phyloP scores from a whole-genome alignment of 2,113 vertebrate species.

The Petrocephalus microphthalmus region DNA sequence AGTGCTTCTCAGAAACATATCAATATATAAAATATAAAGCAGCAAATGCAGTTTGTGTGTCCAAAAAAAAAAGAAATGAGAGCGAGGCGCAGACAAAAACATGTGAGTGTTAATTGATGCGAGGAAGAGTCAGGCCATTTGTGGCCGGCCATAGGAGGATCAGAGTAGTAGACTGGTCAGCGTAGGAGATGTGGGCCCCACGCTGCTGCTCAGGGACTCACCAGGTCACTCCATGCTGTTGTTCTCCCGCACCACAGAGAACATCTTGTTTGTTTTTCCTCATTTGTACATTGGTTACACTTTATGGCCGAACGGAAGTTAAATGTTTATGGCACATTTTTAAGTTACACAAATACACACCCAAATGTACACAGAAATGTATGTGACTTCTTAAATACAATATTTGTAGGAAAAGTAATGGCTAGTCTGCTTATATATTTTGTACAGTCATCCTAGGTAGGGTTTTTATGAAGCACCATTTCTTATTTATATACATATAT shows the following conservation, averaged over 20 bases:
- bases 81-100: not conserved
- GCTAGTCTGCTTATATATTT: not conserved
- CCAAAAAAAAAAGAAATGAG: not conserved
- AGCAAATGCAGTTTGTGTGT: not conserved
- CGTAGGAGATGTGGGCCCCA: not conserved
- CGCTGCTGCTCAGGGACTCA: not conserved
- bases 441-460: not conserved
- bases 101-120: not conserved
- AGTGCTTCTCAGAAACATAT: not conserved
- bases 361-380: not conserved
- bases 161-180: not conserved
- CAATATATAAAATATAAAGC: not conserved
- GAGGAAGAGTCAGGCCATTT: not conserved
- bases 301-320: not conserved
- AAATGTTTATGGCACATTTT: not conserved
- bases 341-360: not conserved
- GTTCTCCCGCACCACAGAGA: not conserved
- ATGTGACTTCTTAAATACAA: too few relatives aligned
- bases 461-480: conserved; percentile 22
- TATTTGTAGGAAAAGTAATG: too few relatives aligned
- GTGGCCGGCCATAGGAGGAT: not conserved
- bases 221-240: not conserved
- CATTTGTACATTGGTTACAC: not conserved
- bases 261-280: not conserved
- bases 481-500: not conserved